A percentile compares a stretch with the other conserved stretches of the same genome.
Conservation (phyloP, 1,140 invertebrate species). For the Drosophila chauvacae region DNA sequence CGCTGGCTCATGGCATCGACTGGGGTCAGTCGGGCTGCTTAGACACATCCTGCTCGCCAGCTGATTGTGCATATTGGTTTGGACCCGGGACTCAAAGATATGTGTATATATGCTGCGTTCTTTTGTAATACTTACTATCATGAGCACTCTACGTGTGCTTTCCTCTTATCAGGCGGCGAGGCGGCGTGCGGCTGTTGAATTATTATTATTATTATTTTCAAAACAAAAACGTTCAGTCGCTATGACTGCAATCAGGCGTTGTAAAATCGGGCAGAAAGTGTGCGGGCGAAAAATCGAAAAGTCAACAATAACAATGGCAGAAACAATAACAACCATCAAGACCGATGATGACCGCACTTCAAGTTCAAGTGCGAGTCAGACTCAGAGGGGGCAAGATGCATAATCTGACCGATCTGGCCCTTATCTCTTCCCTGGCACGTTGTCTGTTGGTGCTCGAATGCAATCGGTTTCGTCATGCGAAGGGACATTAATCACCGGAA, state of each 20-base stretch:
- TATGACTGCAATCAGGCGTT: conserved; percentile 56
- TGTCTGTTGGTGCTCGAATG: conserved; percentile 45
- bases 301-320: conserved; percentile 59
- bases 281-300: conserved; percentile 42
- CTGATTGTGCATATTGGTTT: conserved; percentile 28
- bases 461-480: conserved; percentile 1
- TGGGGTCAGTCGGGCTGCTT: conserved; percentile 19
- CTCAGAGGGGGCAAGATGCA: conserved; percentile 16
- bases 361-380: conserved; percentile 60
- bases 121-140: conserved; percentile 36
- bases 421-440: conserved; percentile 55
- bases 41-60: conserved; percentile 32
- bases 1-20: conserved; percentile 12
- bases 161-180: conserved; percentile 21
- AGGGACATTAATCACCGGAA: conserved; percentile 20
- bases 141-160: conserved; percentile 59
- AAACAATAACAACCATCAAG: conserved; percentile 43
- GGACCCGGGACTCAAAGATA: conserved; percentile 15
- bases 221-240: conserved; percentile 47
- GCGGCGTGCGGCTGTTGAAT: conserved; percentile 40
- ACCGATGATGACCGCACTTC: conserved; percentile 30
- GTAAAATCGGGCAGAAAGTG: conserved; percentile 51
- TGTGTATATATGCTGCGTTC: conserved; percentile 2
- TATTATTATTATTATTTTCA: conserved; percentile 54
- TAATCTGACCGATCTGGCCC: conserved; percentile 2